Conservation (phyloP, 2,888 invertebrate species). For the Quadriops clusia region DNA sequence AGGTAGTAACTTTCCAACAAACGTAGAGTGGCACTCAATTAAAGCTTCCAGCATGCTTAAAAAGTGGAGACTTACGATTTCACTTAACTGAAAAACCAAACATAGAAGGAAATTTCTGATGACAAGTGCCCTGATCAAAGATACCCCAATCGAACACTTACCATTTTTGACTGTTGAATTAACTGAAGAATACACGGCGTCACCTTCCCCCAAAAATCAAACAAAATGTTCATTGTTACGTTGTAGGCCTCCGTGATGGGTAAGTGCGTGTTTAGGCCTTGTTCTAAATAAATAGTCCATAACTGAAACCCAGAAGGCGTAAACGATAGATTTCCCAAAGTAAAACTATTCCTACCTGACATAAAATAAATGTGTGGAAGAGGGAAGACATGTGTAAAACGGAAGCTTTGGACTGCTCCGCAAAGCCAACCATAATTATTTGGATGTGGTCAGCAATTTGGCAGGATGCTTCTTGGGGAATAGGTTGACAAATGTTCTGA, state of each 20-base stretch:
- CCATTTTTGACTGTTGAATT: slow-evolving; percentile 82
- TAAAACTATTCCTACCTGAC: slow-evolving; percentile 52
- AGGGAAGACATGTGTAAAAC: slow-evolving; percentile 92
- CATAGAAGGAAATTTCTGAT: too few species aligned
- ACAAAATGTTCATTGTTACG: slow-evolving; percentile 67
- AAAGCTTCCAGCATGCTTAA: slow-evolving; percentile 88
- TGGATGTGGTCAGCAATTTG: slow-evolving; percentile 96
- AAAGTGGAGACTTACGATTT: slow-evolving; percentile 96
- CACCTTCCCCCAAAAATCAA: slow-evolving; percentile 98
- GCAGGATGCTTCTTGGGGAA: slow-evolving; percentile 91
- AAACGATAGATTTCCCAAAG: slow-evolving; percentile 5
- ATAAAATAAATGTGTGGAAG: slow-evolving; percentile 93
- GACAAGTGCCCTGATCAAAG: too few species aligned
- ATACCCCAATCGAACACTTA: slow-evolving; percentile 36
- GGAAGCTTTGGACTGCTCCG: slow-evolving; percentile 86
- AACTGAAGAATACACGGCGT: slow-evolving; percentile 91
- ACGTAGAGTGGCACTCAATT: slow-evolving; percentile 87
- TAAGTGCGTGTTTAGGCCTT: slow-evolving; percentile 55
- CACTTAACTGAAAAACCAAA: slow-evolving; percentile 73
- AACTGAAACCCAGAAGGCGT: slow-evolving; percentile 40
- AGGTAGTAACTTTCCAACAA: slow-evolving; percentile 82
- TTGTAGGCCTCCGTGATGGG: slow-evolving; percentile 61
- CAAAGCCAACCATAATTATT: slow-evolving; percentile 92
- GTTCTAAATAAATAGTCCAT: slow-evolving; percentile 97
- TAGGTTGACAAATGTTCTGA: slow-evolving; percentile 58